A percentile compares a stretch with the other conserved stretches of the same genome.
Conservation (phyloP, 2,113 vertebrate genomes). For the Peromyscus californicus region DNA sequence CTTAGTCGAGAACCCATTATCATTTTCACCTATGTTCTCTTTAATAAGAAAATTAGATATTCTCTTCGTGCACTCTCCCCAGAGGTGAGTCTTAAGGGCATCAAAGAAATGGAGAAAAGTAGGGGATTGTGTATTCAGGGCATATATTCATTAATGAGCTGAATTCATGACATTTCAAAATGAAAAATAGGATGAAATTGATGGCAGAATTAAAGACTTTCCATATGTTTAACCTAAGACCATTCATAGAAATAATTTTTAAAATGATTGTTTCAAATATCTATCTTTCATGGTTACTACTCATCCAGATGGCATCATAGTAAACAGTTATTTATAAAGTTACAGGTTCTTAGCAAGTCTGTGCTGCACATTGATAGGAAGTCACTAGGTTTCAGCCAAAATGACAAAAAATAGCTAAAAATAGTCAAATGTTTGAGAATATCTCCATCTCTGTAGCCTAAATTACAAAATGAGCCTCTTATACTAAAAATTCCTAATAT, state of each 20-base stretch:
- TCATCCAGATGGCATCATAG: neutral
- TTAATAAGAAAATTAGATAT: conserved; percentile 74
- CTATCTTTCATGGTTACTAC: neutral
- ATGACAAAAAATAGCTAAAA: neutral
- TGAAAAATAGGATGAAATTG: conserved; percentile 71
- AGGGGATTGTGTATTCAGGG: conserved; percentile 49
- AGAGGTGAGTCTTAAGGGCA: neutral
- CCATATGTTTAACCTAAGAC: conserved; percentile 23
- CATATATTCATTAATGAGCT: conserved; percentile 47
- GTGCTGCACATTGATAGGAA: neutral
- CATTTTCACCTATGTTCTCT: conserved; percentile 54
- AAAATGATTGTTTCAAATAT: neutral
- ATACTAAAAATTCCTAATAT: neutral
- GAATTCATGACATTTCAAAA: conserved; percentile 65
- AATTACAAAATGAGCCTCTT: neutral
- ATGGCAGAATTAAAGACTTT: conserved; percentile 14
- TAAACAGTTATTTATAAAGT: conserved; percentile 25
- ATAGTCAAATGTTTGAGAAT: neutral
- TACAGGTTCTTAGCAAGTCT: neutral
- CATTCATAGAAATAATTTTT: conserved; percentile 48
- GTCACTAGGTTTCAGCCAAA: neutral
- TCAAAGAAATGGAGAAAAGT: conserved; percentile 13
- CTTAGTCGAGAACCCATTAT: conserved; percentile 58
- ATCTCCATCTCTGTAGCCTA: neutral
- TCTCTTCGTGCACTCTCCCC: conserved; percentile 61